Evolutionary conservation across 2,113 vertebrate species (phyloP), one percentile per base, ranked within the genome.

Genomic region (Peromyscus californicus): DNA sequence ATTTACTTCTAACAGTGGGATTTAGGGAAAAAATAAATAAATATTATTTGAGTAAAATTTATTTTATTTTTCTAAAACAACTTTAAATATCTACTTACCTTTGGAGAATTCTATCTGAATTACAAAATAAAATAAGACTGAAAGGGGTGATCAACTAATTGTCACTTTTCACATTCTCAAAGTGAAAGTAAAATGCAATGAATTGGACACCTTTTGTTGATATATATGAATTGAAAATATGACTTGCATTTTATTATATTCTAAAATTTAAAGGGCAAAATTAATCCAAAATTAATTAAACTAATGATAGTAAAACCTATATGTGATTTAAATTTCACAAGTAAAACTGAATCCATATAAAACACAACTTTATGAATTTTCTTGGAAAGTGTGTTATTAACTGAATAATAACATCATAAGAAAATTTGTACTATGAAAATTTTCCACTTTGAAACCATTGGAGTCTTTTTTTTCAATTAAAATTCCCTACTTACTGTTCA

Each of bases 401-500:
- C 31, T 86, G 45, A 3, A 26, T 17, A 85, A 22, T 15, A 89
- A 5, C 26, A 89, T 39, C 16, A 61, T 61, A 63, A 26, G 21
- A 69, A 87, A 4, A 69, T 10, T 42, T 7, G 5, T 61, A 21
- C 76, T 75, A n/a, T 0, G 3, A 59, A 0, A 36, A 29, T 51
- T 89, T 94, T 89, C 24, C 31, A 31, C 80, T 76, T 51, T 12
- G 42, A 89, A 89, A 4, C 86, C 3, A 70, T 75, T 59, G 57
- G 0, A 59, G 11, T 5, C 0, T 57, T 89, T 84, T 42, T 75
- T 48, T 87, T 11, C 42, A 31, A 31, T 70, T 69, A 39, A 22
- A 51, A 31, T 89, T 82, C 97, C 96, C 24, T 42, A 57, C 82
- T 94, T 97, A 39, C 80, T 51, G 94, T 75, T 90, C 8, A 45